phyloP scores from a whole-genome alignment of 2,888 invertebrate genomes.

The Strigamia maritima region DNA sequence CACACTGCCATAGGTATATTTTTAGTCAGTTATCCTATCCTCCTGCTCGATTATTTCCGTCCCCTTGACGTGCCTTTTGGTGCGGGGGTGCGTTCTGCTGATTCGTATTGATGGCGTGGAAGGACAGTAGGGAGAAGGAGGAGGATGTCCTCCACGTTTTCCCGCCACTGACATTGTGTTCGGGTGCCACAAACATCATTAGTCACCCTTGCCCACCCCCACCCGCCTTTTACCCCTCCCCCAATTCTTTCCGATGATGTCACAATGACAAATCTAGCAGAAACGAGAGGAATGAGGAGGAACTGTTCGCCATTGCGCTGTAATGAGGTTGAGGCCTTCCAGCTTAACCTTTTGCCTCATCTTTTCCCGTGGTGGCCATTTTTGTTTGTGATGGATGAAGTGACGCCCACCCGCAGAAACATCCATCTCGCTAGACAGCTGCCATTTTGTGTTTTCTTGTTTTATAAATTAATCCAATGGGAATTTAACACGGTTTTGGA shows the following conservation, averaged over 20 bases:
- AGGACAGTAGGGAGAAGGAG: not conserved
- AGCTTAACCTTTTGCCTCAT: slow-evolving; percentile 8
- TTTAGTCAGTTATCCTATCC: not conserved
- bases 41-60: not conserved
- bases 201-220: not conserved
- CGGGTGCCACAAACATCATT: slow-evolving; percentile 23
- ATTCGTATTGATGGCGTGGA: slow-evolving; percentile 19
- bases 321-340: slow-evolving; percentile 13
- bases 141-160: not conserved
- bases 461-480: slow-evolving; percentile 1
- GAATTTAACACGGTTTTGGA: not conserved
- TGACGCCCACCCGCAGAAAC: slow-evolving; percentile 12
- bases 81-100: not conserved
- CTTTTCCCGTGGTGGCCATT: slow-evolving; percentile 13
- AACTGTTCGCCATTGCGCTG: not conserved
- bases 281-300: slow-evolving; percentile 2
- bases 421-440: not conserved
- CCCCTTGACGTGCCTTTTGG: not conserved
- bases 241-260: slow-evolving; percentile 15
- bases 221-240: not conserved
- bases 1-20: not conserved
- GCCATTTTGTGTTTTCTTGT: slow-evolving; percentile 4
- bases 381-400: slow-evolving; percentile 3
- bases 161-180: slow-evolving; percentile 18
- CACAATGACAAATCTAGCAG: slow-evolving; percentile 23